Evolutionary conservation across 2,888 invertebrate genomes (phyloP).

Genomic region (Trilocha varians): DNA sequence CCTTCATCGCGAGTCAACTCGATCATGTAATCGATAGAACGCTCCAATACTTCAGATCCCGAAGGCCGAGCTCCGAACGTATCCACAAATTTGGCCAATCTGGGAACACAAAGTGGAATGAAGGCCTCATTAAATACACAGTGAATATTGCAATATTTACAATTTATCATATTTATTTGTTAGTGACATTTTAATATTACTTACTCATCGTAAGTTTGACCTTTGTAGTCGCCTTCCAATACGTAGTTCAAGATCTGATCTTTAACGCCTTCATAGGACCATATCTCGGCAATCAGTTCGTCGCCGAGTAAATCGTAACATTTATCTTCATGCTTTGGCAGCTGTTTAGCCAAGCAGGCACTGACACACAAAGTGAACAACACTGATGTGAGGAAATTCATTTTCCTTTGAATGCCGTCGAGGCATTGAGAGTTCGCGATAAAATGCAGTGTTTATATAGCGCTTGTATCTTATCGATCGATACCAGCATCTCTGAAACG

Average conservation of each 20-base stretch:
- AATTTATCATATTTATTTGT: too few species aligned
- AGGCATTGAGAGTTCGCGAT: conserved; percentile 27
- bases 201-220: conserved; percentile 72
- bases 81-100: conserved; percentile 57
- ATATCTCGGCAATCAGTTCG: conserved; percentile 72
- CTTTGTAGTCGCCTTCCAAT: conserved; percentile 65
- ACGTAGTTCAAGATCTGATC: conserved; percentile 68
- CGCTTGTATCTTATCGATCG: conserved; percentile 28
- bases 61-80: conserved; percentile 77
- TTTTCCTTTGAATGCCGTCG: conserved; percentile 22
- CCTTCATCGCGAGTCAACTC: conserved; percentile 42
- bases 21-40: conserved; percentile 79
- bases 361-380: conserved; percentile 27
- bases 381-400: conserved; percentile 29
- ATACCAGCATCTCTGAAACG: conserved; percentile 18
- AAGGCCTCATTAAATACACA: too few species aligned
- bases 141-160: too few species aligned
- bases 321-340: conserved; percentile 28
- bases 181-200: too few species aligned
- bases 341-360: conserved; percentile 32
- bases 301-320: conserved; percentile 53
- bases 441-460: conserved; percentile 25
- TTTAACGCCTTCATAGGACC: conserved; percentile 63
- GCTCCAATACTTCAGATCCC: conserved; percentile 76
- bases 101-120: too few species aligned